A percentile compares a stretch with the other conserved stretches of the same genome.
Conservation (phyloP, 2,797 vertebrate genomes). For the Taenioides sp. region DNA sequence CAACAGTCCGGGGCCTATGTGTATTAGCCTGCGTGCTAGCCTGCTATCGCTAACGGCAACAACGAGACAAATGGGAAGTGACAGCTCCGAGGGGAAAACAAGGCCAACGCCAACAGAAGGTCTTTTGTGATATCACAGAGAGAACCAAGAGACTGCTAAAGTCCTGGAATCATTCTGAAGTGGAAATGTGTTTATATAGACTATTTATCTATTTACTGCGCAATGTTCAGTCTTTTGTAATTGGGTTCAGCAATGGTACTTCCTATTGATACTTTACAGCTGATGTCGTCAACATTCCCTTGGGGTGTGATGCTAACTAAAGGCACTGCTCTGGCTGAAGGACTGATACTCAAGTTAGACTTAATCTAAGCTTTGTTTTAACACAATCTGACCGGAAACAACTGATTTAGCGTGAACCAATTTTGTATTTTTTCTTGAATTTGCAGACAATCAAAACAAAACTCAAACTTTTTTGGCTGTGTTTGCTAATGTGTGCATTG, state of each 20-base stretch:
- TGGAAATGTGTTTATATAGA: not conserved
- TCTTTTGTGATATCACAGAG: constrained; percentile 42
- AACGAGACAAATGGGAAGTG: constrained; percentile 73
- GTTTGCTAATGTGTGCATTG: too few relatives aligned
- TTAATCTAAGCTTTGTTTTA: too few relatives aligned
- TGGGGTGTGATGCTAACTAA: too few relatives aligned
- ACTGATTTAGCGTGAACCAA: too few relatives aligned
- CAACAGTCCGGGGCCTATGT: constrained; percentile 19
- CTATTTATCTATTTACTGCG: not conserved
- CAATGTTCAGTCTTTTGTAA: not conserved
- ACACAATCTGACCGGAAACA: too few relatives aligned
- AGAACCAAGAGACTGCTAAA: not conserved
- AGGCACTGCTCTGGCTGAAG: too few relatives aligned
- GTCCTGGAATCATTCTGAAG: not conserved
- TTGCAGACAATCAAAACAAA: too few relatives aligned
- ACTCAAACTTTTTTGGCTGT: too few relatives aligned
- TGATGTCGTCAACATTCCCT: too few relatives aligned
- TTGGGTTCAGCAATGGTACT: not conserved
- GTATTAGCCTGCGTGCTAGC: constrained; percentile 21
- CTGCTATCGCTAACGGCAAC: constrained; percentile 60
- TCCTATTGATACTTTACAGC: too few relatives aligned
- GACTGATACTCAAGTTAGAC: too few relatives aligned
- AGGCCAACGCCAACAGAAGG: constrained; percentile 65
- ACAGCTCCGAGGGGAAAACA: constrained; percentile 74
- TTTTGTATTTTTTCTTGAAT: too few relatives aligned